Base-by-base conservation (phyloP, 2,797 vertebrate genomes). In the Dallia pectoralis region DNA sequence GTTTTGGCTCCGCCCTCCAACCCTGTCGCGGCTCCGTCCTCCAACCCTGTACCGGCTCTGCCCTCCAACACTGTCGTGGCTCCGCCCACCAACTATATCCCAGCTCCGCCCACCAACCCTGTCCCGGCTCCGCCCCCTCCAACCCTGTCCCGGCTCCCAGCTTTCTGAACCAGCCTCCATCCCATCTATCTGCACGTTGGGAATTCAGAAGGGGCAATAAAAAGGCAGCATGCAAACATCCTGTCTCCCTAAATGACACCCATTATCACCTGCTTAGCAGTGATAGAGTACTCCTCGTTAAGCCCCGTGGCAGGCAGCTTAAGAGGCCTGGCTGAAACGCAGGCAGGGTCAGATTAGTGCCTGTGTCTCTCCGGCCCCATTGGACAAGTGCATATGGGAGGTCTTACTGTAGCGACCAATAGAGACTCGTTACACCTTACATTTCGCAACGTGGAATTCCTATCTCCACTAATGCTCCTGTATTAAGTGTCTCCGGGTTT, bases 211-310 rank as follows among this genome's bases (percentile, higher is more conserved):
- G 63, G 70, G 70, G 62, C 70, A n/a, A 70, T 68, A 63, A 77
- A 77, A 74, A 71, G 73, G 71, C 77, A 69, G 77, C 71, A 69
- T 79, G 71, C 71, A 71, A 77, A 79, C 77, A 75, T 73, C 19
- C 62, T 73, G 67, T 72, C 71, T 59, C 71, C 71, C 71, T 81
- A 74, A 81, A 79, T 73, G 77, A 74, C 77, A 72, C 70, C 74
- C 81, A 79, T 81, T 83, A 81, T 83, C 82, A 79, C 77, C 82
- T 83, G 75, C 79, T 83, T 81, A 81, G 56, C 73, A 73, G 80
- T 81, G 77, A 79, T 84, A 75, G 75, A 81, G 79, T 67, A 73
- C 74, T 65, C 48, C 82, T 84, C 77, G 79, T 84, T 84, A 81
- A 68, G 66, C 30, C 67, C 69, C 69, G 77, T 69, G 36, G 14